phyloP scores from a whole-genome alignment of 2,113 vertebrate genomes.

The Asarcornis scutulata region DNA sequence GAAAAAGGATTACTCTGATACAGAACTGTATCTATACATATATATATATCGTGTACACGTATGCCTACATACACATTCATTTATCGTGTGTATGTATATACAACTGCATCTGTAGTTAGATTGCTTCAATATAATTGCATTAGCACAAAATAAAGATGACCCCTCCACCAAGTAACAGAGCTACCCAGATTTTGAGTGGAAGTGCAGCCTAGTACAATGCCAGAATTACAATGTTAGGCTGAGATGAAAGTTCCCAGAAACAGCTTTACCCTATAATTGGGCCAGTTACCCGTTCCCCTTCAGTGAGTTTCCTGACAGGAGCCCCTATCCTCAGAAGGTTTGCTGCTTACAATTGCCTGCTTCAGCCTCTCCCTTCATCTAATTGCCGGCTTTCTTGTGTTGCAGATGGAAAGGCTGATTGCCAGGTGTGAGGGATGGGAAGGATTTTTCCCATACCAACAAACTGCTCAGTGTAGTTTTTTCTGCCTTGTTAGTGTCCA shows the following conservation, averaged over 20 bases:
- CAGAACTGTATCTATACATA: neutral
- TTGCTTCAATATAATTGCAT: neutral
- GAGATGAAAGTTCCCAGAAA: conserved; percentile 48
- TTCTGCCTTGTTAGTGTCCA: neutral
- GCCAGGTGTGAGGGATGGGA: conserved; percentile 8
- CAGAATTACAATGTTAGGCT: conserved; percentile 3
- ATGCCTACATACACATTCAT: neutral
- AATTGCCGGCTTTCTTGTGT: conserved; percentile 1
- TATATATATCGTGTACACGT: neutral
- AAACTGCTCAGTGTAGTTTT: neutral
- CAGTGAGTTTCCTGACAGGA: conserved; percentile 58
- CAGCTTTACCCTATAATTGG: conserved; percentile 58
- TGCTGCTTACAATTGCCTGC: conserved; percentile 23
- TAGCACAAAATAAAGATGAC: neutral
- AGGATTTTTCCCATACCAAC: neutral
- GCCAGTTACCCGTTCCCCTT: conserved; percentile 45
- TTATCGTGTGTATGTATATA: rapidly evolving
- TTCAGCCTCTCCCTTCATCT: conserved; percentile 19
- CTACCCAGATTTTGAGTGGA: neutral
- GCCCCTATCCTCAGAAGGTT: conserved; percentile 39
- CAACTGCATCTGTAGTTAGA: neutral
- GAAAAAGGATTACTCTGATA: neutral
- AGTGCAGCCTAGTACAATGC: neutral
- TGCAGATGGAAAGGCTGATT: conserved; percentile 37
- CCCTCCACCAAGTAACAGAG: neutral